Percentiles rank a stretch among this genome's conserved stretches.
These are phyloP conservation scores for Eristalis tenax DNA, from an alignment of 2,888 invertebrate species.

Conservation along the genomic window DNA sequence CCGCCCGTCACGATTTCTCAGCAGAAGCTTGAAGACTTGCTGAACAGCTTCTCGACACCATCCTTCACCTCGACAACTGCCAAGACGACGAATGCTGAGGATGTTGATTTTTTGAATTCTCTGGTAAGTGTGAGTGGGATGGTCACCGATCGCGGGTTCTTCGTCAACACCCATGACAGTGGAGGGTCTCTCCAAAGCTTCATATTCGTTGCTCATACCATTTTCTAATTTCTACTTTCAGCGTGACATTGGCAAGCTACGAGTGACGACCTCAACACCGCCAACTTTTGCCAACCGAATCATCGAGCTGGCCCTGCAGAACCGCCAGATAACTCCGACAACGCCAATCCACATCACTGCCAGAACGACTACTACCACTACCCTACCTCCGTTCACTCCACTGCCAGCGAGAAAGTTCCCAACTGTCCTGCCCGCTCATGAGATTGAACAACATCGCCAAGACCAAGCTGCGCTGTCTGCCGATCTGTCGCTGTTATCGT, in stretches of 20 bases:
- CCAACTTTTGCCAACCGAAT: conserved; percentile 82
- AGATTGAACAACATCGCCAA: conserved; percentile 71
- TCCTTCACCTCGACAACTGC: conserved; percentile 64
- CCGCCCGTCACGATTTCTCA: conserved; percentile 74
- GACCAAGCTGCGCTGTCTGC: conserved; percentile 74
- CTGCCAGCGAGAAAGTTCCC: conserved; percentile 75
- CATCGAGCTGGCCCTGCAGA: conserved; percentile 83
- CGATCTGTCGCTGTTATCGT: conserved; percentile 75
- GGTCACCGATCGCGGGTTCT: too few relatives aligned
- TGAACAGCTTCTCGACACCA: conserved; percentile 60
- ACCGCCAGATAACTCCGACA: conserved; percentile 66
- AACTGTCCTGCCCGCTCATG: conserved; percentile 76
- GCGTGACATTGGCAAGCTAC: conserved; percentile 74
- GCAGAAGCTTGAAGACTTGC: conserved; percentile 76
- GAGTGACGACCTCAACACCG: conserved; percentile 69
- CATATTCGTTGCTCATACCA: neutral
- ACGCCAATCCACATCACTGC: conserved; percentile 46
- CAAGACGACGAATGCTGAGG: conserved; percentile 81
- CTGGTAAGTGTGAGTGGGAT: conserved; percentile 81
- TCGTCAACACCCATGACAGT: too few relatives aligned
- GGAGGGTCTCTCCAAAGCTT: too few relatives aligned
- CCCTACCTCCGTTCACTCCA: conserved; percentile 73
- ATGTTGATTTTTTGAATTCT: conserved; percentile 84
- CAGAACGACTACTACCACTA: conserved; percentile 64
- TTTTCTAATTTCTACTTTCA: conserved; percentile 32